Evolutionary conservation across 2,888 invertebrate species (phyloP).

Genomic region (Iselma pallidipennis): DNA sequence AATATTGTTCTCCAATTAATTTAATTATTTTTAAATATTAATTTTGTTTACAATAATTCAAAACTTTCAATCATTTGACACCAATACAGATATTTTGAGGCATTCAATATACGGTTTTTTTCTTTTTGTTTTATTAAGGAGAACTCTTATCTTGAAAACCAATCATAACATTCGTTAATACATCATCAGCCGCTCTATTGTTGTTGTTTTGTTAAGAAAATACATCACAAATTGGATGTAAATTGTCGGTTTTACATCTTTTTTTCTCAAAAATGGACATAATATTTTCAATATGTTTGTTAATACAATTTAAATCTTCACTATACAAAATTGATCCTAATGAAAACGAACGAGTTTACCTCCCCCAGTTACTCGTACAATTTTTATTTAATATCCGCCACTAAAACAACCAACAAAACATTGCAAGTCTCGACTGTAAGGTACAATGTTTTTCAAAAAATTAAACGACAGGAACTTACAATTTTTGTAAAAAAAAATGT

Average conservation of each 20-base stretch:
- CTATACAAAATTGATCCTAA: slow-evolving; percentile 57
- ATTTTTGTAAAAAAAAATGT: no score
- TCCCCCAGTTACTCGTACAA: slow-evolving; percentile 17
- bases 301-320: slow-evolving; percentile 52
- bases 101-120: slow-evolving; percentile 34
- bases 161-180: slow-evolving; percentile 31
- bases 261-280: slow-evolving; percentile 46
- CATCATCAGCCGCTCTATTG: slow-evolving; percentile 13
- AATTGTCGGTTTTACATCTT: slow-evolving; percentile 29
- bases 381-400: neutral
- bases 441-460: slow-evolving; percentile 1
- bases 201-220: slow-evolving; percentile 43
- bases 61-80: slow-evolving; percentile 52
- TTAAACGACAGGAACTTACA: slow-evolving; percentile 33
- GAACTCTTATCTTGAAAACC: no score
- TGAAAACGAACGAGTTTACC: slow-evolving; percentile 39
- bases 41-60: slow-evolving; percentile 46
- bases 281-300: slow-evolving; percentile 51
- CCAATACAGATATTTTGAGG: slow-evolving; percentile 52
- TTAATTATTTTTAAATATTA: neutral
- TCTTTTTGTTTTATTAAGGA: slow-evolving; percentile 4
- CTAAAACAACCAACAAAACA: neutral
- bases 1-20: no score
- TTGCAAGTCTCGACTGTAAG: neutral
- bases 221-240: slow-evolving; percentile 50